These are phyloP conservation scores for Gadus macrocephalus DNA, from an alignment of 2,113 vertebrate genomes.

Conservation along the genomic window DNA sequence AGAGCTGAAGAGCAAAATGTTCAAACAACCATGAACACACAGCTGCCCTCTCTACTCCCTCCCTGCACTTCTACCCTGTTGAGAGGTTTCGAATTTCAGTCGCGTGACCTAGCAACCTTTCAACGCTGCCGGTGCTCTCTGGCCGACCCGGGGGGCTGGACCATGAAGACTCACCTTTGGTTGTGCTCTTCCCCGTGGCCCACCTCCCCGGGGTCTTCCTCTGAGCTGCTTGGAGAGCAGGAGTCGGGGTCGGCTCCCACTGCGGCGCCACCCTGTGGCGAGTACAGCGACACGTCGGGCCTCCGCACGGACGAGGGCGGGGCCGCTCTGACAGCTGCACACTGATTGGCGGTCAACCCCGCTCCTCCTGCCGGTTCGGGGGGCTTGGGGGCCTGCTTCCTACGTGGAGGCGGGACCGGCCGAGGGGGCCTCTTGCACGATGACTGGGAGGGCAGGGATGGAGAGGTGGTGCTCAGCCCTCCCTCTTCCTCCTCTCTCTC, in stretches of 20 bases:
- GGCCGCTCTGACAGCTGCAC: constrained; percentile 11
- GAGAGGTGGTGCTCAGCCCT: constrained; percentile 9
- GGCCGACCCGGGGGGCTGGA: too few species aligned
- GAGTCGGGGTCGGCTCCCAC: constrained; percentile 78
- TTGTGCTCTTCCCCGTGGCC: constrained; percentile 45
- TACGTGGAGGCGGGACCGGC: constrained; percentile 80
- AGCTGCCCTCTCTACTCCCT: too few species aligned
- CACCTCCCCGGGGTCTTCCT: constrained; percentile 80
- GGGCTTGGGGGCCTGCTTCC: constrained; percentile 52
- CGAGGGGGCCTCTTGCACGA: constrained; percentile 45
- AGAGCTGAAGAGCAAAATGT: too few species aligned
- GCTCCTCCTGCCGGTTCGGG: constrained; percentile 19
- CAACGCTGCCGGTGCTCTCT: too few species aligned
- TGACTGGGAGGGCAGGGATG: too few species aligned
- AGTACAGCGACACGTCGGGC: constrained; percentile 75
- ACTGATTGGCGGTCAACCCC: constrained; percentile 29
- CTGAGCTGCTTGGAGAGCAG: constrained; percentile 88
- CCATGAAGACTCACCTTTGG: constrained; percentile 31
- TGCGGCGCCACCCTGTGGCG: constrained; percentile 60
- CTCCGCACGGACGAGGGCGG: neutral
- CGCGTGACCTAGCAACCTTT: neutral
- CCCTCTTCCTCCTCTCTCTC: constrained; percentile 23
- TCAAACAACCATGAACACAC: too few species aligned
- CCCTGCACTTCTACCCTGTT: too few species aligned
- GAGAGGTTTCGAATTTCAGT: too few species aligned